Conservation (phyloP, 2,797 vertebrate genomes). For the Coendou prehensilis region DNA sequence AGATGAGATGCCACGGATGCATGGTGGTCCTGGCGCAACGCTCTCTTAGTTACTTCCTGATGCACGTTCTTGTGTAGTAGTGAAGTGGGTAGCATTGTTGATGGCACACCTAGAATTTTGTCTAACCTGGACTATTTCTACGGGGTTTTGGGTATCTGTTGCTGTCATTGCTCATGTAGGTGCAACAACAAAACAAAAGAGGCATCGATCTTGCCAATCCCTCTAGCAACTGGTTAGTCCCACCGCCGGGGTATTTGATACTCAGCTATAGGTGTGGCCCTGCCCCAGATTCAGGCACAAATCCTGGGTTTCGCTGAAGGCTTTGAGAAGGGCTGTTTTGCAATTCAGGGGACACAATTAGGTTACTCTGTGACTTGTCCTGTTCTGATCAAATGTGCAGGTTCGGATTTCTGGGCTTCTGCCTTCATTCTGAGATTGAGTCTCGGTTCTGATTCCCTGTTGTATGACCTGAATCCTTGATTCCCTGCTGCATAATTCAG, state of each 20-base stretch:
- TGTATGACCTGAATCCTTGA: not conserved
- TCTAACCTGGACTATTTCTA: not conserved
- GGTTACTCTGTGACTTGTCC: not conserved
- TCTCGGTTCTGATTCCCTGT: not conserved
- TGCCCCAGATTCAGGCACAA: constrained; percentile 6
- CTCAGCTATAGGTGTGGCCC: not conserved
- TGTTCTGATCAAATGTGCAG: not conserved
- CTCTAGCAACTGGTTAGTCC: not conserved
- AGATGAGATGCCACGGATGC: not conserved
- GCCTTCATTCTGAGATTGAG: not conserved
- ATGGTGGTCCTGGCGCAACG: not conserved
- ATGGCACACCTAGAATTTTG: not conserved
- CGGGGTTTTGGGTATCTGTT: no score
- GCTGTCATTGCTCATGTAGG: not conserved
- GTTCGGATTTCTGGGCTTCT: constrained; percentile 33
- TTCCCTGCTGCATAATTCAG: not conserved
- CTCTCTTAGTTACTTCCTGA: constrained; percentile 22
- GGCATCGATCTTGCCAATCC: not conserved
- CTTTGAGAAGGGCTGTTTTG: not conserved
- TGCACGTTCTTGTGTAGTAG: not conserved
- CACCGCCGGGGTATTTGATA: not conserved
- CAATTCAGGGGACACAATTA: not conserved
- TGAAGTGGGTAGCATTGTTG: not conserved
- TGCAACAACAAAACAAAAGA: constrained; percentile 3
- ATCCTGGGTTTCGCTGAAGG: not conserved